Evolutionary conservation across 2,888 invertebrate genomes (phyloP), one percentile per base, ranked within the genome.

Genomic region (Hyposoter dolosus): DNA sequence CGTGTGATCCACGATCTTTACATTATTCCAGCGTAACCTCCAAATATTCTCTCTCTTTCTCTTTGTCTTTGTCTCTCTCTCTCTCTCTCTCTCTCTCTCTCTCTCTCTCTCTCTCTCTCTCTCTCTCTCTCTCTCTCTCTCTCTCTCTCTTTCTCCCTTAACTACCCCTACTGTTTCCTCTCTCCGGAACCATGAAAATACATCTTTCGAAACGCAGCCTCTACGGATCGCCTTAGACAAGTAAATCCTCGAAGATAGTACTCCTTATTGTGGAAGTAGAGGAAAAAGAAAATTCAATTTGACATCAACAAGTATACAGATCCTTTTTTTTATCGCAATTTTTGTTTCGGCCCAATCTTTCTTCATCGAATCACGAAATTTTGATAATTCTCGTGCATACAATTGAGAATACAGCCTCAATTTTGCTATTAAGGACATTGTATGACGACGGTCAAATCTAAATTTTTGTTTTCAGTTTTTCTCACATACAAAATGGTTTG

Each of bases 1-100:
- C 91, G 91, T 90, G 77, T 91, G 91, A 93, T 92, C 89, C 89
- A 88, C 87, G 88, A 90, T 91, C 88, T 88, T 88, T 86, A 87
- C 90, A 90, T 90, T 84, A 87, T 56, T 10, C 85, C 79, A 63
- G n/a, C 63, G 60, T 23, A 60, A 76, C 63, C 50, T 69, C 63
- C 75, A 32, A 66, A 77, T 60, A 63, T 53, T 50, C 74, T 69
- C 80, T 68, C 28, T 69, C 47, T 40, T 1, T 23, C 19, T n/a
- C 19, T 66, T 50, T 47, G 43, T 65, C 77, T n/a, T n/a, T n/a
- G n/a, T n/a, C 19, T 23, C 53, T 15, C 53, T 65, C 28, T 75
- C 45, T 60, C 12, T 19, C 60, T 32, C 60, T 15, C n/a, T n/a
- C 19, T 23, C 53, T 15, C 53, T 65, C 28, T 75, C 45, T 60